Percentiles rank a stretch among this genome's conserved stretches.
Conservation (phyloP, 2,797 vertebrate genomes). For the Propithecus perrieri region DNA sequence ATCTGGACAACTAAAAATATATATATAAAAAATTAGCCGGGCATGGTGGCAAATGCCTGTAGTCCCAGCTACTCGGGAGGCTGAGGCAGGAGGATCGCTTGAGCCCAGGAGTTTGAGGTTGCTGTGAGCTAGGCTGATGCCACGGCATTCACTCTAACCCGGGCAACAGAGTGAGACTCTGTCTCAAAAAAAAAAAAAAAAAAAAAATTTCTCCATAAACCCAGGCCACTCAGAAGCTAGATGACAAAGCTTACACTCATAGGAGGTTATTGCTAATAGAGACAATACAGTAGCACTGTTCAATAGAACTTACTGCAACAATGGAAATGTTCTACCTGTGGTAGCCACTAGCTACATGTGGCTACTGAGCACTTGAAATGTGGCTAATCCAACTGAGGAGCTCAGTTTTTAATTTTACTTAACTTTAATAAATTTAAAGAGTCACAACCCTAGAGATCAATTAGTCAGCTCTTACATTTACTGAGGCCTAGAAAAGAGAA, state of each 20-base stretch:
- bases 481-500: background rate
- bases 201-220: background rate
- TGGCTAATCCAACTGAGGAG: background rate
- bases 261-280: background rate
- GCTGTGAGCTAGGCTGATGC: no score
- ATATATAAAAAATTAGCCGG: no score
- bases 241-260: background rate
- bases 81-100: no score
- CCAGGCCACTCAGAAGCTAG: background rate
- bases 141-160: no score
- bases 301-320: background rate
- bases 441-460: background rate
- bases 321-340: no score
- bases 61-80: no score
- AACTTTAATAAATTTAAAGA: conserved; percentile 25
- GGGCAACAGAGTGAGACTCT: no score
- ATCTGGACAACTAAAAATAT: no score
- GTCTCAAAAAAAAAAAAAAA: no score
- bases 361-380: background rate
- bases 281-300: background rate
- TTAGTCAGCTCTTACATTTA: background rate
- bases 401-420: conserved; percentile 24
- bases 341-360: background rate
- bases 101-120: no score
- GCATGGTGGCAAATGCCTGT: no score